phyloP scores from a whole-genome alignment of 2,797 vertebrate species.

The Nothura maculosa region DNA sequence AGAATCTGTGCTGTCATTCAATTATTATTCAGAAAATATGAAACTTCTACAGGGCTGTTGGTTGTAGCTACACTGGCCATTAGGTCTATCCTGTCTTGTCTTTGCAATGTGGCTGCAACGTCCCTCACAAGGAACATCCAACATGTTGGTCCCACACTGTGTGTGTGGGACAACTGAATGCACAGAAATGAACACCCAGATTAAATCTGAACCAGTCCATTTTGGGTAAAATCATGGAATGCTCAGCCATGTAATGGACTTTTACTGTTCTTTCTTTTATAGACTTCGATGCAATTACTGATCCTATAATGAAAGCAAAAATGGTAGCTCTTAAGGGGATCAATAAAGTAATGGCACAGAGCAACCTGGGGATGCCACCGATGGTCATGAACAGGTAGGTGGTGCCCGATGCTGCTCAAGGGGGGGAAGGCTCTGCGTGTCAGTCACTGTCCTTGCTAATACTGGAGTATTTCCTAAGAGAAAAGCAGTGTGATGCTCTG shows the following conservation, averaged over 20 bases:
- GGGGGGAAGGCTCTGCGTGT: not conserved
- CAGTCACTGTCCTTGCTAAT: fast-evolving
- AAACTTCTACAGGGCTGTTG: not conserved
- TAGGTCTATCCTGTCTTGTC: not conserved
- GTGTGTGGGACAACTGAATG: not conserved
- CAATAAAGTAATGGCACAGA: slow-evolving; percentile 99
- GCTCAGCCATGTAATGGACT: not conserved
- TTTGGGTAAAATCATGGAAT: not conserved
- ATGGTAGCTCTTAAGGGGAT: slow-evolving; percentile 99
- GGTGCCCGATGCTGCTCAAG: fast-evolving
- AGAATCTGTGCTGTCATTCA: not conserved
- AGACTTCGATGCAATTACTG: slow-evolving; percentile 98
- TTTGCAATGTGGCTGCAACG: not conserved
- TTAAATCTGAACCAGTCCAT: not conserved
- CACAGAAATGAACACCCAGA: not conserved
- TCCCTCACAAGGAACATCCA: not conserved
- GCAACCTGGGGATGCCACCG: slow-evolving; percentile 94
- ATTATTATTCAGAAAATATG: not conserved
- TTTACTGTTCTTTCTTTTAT: slow-evolving; percentile 34
- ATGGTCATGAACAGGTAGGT: slow-evolving; percentile 96
- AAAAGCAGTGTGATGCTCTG: not conserved
- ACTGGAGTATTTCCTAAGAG: not conserved
- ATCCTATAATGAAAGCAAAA: slow-evolving; percentile 99
- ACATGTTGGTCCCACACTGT: not conserved
- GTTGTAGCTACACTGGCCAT: not conserved